A percentile compares a stretch with the other conserved stretches of the same genome.
Conservation (phyloP, 2,797 vertebrate species). For the Oreonectes daqikongensis region DNA sequence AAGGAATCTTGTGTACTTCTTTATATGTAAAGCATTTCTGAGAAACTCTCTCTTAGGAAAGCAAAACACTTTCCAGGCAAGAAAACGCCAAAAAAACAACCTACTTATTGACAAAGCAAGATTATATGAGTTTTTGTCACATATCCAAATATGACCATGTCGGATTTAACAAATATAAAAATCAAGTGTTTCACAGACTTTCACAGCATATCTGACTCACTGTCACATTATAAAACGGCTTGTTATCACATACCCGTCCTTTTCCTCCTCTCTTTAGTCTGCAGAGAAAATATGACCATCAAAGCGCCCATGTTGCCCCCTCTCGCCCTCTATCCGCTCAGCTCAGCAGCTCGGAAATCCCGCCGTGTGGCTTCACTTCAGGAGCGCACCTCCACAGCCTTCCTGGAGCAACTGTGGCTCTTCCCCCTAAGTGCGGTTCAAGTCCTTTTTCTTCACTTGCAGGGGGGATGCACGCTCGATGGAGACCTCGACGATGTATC, state of each 20-base stretch:
- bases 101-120: not conserved
- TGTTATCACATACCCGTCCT: conserved; percentile 67
- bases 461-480: not conserved
- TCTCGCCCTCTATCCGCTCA: conserved; percentile 46
- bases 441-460: conserved; percentile 22
- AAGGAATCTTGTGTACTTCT: not conserved
- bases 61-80: not conserved
- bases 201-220: not conserved
- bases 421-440: not conserved
- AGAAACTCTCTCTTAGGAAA: conserved; percentile 3
- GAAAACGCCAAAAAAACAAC: not conserved
- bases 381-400: not conserved
- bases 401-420: conserved; percentile 21
- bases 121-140: not conserved
- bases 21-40: not conserved
- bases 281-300: conserved; percentile 76
- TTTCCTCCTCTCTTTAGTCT: conserved; percentile 72
- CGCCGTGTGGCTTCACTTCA: conserved; percentile 40
- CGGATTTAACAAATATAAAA: not conserved
- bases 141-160: not conserved
- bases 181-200: no score
- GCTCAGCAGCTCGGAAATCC: conserved; percentile 69
- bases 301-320: conserved; percentile 66
- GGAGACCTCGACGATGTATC: conserved; percentile 23
- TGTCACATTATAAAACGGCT: not conserved